These are phyloP conservation scores for Girardinus metallicus DNA, from an alignment of 2,797 vertebrate species.

Conservation along the genomic window DNA sequence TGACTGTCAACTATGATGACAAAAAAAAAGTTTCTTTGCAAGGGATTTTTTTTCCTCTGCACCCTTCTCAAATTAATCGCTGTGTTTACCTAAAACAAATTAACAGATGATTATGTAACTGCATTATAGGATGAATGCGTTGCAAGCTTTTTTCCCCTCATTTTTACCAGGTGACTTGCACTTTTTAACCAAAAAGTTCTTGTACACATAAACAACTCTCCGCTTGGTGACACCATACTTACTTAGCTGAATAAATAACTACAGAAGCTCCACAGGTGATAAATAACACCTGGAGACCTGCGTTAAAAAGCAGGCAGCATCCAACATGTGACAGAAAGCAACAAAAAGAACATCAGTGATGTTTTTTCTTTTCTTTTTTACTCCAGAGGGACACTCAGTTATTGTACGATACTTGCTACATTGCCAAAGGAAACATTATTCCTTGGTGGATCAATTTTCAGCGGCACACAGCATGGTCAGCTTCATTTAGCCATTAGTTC, in stretches of 20 bases:
- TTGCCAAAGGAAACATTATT: slow-evolving; percentile 44
- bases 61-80: background rate
- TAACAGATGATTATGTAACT: background rate
- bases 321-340: slow-evolving; percentile 13
- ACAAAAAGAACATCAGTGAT: slow-evolving; percentile 18
- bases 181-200: background rate
- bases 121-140: too few relatives aligned
- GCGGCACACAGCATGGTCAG: slow-evolving; percentile 41
- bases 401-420: slow-evolving; percentile 34
- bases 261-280: slow-evolving; percentile 1
- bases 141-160: background rate
- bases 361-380: slow-evolving; percentile 9
- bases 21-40: background rate
- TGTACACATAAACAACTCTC: background rate
- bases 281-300: slow-evolving; percentile 17
- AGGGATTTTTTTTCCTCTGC: background rate
- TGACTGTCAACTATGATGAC: background rate
- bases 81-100: background rate
- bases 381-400: slow-evolving; percentile 21
- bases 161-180: background rate
- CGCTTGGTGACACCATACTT: background rate
- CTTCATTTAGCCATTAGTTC: slow-evolving; percentile 46
- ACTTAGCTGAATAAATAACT: background rate
- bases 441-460: slow-evolving; percentile 59
- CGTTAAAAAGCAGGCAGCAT: slow-evolving; percentile 15